Conservation (phyloP, 2,797 vertebrate species). For the Peromyscus nudipes region DNA sequence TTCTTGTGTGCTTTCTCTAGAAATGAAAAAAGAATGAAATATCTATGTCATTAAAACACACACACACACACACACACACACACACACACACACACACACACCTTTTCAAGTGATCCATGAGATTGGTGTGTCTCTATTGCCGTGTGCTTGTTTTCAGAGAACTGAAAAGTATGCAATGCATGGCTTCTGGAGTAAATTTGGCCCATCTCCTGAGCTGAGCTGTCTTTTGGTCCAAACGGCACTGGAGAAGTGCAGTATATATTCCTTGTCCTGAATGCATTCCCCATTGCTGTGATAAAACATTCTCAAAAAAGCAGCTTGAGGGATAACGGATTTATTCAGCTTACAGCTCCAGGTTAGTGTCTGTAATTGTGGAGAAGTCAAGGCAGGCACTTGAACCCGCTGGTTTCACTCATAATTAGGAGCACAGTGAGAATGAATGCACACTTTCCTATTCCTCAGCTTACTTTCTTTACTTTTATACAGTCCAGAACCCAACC, state of each 20-base stretch:
- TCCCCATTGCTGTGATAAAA: background rate
- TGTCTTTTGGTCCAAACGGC: background rate
- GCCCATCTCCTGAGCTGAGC: background rate
- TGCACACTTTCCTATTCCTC: too few relatives aligned
- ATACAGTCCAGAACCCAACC: background rate
- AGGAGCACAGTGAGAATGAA: background rate
- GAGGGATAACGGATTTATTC: background rate
- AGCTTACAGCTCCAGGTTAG: background rate
- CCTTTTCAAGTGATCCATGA: background rate
- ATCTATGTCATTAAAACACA: background rate
- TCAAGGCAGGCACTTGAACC: background rate
- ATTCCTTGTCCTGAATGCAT: background rate
- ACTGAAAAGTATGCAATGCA: background rate
- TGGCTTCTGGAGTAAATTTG: background rate
- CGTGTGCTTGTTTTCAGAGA: background rate
- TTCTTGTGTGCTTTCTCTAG: background rate
- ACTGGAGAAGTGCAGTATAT: background rate
- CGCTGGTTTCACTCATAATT: background rate
- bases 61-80: too few relatives aligned
- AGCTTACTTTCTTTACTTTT: background rate
- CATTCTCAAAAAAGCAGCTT: background rate
- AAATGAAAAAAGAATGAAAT: conserved; percentile 8
- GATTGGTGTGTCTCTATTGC: background rate
- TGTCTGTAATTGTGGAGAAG: background rate
- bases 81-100: too few relatives aligned